These are phyloP conservation scores for Ceraclea dissimilis DNA, from an alignment of 2,888 invertebrate species.

Conservation along the genomic window DNA sequence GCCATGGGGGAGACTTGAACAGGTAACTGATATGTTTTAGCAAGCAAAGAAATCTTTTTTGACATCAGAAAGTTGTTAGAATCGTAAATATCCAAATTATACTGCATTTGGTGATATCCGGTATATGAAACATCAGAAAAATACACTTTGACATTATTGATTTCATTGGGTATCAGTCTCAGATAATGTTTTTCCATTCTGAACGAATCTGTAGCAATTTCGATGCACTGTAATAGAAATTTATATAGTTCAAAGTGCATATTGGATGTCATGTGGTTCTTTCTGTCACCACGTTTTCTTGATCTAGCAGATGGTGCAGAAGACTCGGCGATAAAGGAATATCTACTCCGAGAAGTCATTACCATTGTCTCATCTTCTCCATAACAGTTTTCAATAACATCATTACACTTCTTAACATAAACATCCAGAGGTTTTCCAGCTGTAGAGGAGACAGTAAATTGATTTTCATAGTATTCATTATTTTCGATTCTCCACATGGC, in stretches of 20 bases:
- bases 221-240: constrained; percentile 1
- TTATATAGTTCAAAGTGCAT: background rate
- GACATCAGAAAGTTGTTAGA: background rate
- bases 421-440: constrained; percentile 10
- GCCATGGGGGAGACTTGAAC: constrained; percentile 6
- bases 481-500: constrained; percentile 12
- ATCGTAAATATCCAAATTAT: constrained; percentile 9
- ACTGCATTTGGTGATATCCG: constrained; percentile 8
- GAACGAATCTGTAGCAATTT: constrained; percentile 5
- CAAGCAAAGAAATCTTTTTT: constrained; percentile 1
- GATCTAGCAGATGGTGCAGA: too few species aligned
- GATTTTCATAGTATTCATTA: constrained; percentile 3
- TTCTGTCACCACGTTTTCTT: too few species aligned
- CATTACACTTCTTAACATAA: background rate
- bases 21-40: constrained; percentile 11
- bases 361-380: too few species aligned
- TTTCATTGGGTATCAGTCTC: constrained; percentile 2
- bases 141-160: constrained; percentile 8
- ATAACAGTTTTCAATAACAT: background rate
- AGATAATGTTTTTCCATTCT: constrained; percentile 9
- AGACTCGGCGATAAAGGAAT: too few species aligned
- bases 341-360: too few species aligned
- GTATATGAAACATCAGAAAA: constrained; percentile 8
- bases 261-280: too few species aligned
- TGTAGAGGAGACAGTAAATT: constrained; percentile 1